Conservation (phyloP, 2,888 invertebrate genomes). For the Dioctria linearis region DNA sequence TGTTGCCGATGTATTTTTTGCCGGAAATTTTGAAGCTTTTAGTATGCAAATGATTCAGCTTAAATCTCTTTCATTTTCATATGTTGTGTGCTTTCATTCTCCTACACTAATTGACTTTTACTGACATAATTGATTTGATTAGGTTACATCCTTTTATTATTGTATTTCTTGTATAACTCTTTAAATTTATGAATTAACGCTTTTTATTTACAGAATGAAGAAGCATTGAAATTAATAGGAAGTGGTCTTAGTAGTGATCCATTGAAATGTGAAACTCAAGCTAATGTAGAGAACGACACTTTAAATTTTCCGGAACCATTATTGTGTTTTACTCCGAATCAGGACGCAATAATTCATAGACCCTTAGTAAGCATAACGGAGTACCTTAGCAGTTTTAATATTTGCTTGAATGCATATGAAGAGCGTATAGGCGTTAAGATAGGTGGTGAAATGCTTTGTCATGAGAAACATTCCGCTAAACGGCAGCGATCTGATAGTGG, state of each 20-base stretch:
- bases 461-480: slow-evolving; percentile 65
- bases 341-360: slow-evolving; percentile 78
- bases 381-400: slow-evolving; percentile 83
- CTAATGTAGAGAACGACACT: neutral
- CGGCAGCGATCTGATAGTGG: slow-evolving; percentile 76
- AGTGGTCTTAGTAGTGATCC: slow-evolving; percentile 10
- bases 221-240: slow-evolving; percentile 37
- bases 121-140: too few relatives aligned
- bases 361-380: slow-evolving; percentile 84
- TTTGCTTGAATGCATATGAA: slow-evolving; percentile 84
- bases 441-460: slow-evolving; percentile 70
- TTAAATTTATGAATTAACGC: too few relatives aligned
- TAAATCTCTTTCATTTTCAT: too few relatives aligned
- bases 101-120: too few relatives aligned
- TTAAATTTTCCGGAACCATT: slow-evolving; percentile 62
- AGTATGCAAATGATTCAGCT: too few relatives aligned
- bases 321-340: slow-evolving; percentile 72
- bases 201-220: slow-evolving; percentile 33
- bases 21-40: too few relatives aligned
- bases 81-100: too few relatives aligned
- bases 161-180: too few relatives aligned
- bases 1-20: too few relatives aligned
- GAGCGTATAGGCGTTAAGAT: slow-evolving; percentile 78
- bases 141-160: too few relatives aligned
- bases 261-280: neutral